phyloP scores from a whole-genome alignment of 2,113 vertebrate species.

The Tragelaphus strepsiceros region DNA sequence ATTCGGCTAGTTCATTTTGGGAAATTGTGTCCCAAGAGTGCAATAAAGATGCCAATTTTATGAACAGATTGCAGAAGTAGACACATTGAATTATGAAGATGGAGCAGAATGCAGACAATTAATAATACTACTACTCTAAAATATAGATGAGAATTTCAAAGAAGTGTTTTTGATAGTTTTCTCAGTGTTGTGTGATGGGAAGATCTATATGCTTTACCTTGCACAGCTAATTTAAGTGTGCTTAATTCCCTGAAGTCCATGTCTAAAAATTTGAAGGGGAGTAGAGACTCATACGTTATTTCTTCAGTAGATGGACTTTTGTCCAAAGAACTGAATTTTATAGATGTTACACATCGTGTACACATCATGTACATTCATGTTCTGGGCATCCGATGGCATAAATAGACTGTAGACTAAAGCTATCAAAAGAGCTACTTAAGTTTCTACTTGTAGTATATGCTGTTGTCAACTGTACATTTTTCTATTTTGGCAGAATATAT shows the following conservation, averaged over 20 bases:
- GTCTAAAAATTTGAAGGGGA: rapidly evolving
- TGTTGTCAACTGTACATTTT: background rate
- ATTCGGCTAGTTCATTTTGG: slow-evolving; percentile 64
- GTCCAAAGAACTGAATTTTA: slow-evolving; percentile 46
- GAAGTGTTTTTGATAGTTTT: slow-evolving; percentile 73
- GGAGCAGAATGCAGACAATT: slow-evolving; percentile 70
- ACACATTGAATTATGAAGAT: slow-evolving; percentile 73
- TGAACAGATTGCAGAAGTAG: slow-evolving; percentile 67
- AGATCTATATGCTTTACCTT: background rate
- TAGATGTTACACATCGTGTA: background rate
- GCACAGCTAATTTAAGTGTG: slow-evolving; percentile 63
- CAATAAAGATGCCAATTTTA: slow-evolving; percentile 76
- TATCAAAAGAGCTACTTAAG: background rate
- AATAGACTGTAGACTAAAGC: rapidly evolving
- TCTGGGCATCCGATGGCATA: background rate
- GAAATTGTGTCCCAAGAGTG: slow-evolving; percentile 74
- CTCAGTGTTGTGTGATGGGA: slow-evolving; percentile 59
- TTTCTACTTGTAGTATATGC: background rate
- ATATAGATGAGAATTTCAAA: slow-evolving; percentile 74
- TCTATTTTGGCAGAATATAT: background rate
- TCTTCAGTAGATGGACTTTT: slow-evolving; percentile 29
- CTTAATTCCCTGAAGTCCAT: slow-evolving; percentile 50
- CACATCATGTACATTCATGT: background rate
- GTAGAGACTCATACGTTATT: slow-evolving; percentile 35
- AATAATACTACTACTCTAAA: slow-evolving; percentile 73